Evolutionary conservation across 2,888 invertebrate genomes (phyloP), one percentile per base, ranked within the genome.

Genomic region (Tipula unca): DNA sequence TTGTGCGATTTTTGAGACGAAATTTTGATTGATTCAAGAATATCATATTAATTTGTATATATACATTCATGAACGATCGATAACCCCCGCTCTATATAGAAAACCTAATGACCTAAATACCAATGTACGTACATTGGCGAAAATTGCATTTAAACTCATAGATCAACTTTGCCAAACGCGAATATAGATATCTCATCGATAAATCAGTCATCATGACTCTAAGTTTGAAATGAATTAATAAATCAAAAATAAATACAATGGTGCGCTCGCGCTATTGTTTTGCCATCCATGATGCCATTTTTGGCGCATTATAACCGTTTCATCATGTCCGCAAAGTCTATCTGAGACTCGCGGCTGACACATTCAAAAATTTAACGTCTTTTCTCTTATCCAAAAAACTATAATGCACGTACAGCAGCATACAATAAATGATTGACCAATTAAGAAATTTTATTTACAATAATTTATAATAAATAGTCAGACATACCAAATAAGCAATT

Each of bases 301-400:
- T 69, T 3, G 69, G 10, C 25, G 10, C 25, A 69, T 32, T 32
- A 69, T 25, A 69, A 69, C 69, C 69, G 69, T 69, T 69, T 69
- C 69, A 69, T 69, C 69, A 25, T 69, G 69, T 69, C 69, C 69
- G 69, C 69, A 69, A 69, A 69, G 69, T 25, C 69, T 69, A 69
- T 69, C 69, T 69, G 20, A 69, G 69, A 69, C 69, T 20, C 25
- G 69, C 69, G 69, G 69, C 69, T 69, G 69, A 69, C 69, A 69
- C 69, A 69, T 69, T 69, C 69, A 25, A 69, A n/a, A n/a, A 69
- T 69, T 69, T 69, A 69, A 69, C 69, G 69, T 69, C 69, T 69
- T 69, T 69, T 69, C 69, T 69, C 69, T 69, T 69, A 69, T 69
- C 69, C 25, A 69, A 69, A 69, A 54, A 54, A 20, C 10, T 25